Evolutionary conservation across 2,797 vertebrate genomes (phyloP).

Genomic region (Carduelis carduelis): DNA sequence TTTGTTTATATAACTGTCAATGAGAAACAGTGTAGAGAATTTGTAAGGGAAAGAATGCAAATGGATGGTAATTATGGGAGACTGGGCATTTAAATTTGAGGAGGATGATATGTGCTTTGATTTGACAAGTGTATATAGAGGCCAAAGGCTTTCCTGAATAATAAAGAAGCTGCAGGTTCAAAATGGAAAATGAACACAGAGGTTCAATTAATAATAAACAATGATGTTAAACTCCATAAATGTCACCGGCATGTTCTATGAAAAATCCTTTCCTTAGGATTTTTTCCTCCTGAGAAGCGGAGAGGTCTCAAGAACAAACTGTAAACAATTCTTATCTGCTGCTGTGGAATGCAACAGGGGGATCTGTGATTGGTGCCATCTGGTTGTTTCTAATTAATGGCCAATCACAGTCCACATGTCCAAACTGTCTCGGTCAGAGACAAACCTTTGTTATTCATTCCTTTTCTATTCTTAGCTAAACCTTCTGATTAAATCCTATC

Average conservation of each 20-base stretch:
- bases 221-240: neutral
- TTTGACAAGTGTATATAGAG: neutral
- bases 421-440: too few relatives aligned
- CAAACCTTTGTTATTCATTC: too few relatives aligned
- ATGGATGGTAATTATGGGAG: neutral
- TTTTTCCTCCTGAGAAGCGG: too few relatives aligned
- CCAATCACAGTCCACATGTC: too few relatives aligned
- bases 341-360: too few relatives aligned
- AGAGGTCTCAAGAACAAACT: too few relatives aligned
- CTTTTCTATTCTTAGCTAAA: too few relatives aligned
- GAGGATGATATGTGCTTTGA: neutral
- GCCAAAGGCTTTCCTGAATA: neutral
- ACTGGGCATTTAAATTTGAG: neutral
- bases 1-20: neutral
- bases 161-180: neutral
- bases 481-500: too few relatives aligned
- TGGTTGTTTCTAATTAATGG: too few relatives aligned
- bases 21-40: rapidly evolving
- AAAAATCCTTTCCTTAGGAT: too few relatives aligned
- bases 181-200: neutral
- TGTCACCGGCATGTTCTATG: neutral
- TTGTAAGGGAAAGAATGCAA: neutral
- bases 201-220: neutral
- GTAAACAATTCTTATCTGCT: too few relatives aligned
- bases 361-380: too few relatives aligned